Evolutionary conservation across 23 tunicate species (phyloP), one percentile per base, ranked within the genome.

Genomic region (Ascidia mentula): DNA sequence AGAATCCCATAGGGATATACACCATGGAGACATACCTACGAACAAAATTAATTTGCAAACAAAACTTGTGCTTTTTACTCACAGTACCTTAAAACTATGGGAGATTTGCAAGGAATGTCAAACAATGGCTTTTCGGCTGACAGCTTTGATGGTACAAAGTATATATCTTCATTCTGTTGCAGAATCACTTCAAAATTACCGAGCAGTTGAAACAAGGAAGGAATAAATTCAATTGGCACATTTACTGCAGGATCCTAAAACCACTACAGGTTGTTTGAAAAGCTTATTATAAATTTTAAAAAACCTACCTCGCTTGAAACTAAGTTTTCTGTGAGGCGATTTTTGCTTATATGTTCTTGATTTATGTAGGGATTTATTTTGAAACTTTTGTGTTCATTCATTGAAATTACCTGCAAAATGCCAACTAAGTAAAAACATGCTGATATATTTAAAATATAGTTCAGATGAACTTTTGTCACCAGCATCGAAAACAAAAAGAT

Each of bases 1-100:
- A 89, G 45, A 89, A 77, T 34, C 86, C 87, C 78, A 89, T 78
- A 8, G 94, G 94, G 12, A 79, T 42, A 78, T 83, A 89, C 6
- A 69, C 77, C 88, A 89, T 59, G 9, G 86, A 77, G 34, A 89
- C 79, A 45, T 77, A 89, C 40, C 94, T 89, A 36, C 31, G 6
- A 35, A 81, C 6, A 70, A 34, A 8, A 31, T 65, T 65, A 12
- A 13, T 12, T 9, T 20, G n/a, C 33, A 65, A 12, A 20, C n/a
- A 65, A 42, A 9, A 9, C 15, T 42, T 42, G 53, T 42, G 15
- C 12, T 42, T 42, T 15, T 8, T 69, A 20, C 15, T 20, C 33
- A 69, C 33, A 12, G 20, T 8, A 69, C 20, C 20, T 69, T 69
- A 24, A 69, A 13, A 69, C 9, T 69, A 12, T 31, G 18, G 18